phyloP scores from a whole-genome alignment of 2,888 invertebrate species.

The Anodontia alba region DNA sequence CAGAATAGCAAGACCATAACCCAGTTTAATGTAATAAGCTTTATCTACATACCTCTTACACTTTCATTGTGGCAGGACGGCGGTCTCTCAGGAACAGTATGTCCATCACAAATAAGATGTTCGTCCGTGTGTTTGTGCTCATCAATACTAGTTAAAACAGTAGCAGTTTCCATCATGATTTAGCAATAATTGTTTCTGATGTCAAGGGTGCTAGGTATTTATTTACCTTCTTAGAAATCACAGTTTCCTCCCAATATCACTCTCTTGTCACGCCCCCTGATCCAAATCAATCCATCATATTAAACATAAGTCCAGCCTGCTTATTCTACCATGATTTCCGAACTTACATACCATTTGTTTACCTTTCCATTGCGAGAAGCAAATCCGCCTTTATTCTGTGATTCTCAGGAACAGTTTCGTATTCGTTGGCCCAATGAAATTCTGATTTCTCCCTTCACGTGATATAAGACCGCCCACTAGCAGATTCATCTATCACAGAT shows the following conservation, averaged over 20 bases:
- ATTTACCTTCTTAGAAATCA: slow-evolving; percentile 15
- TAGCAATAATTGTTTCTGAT: background rate
- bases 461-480: slow-evolving; percentile 14
- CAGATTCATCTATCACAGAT: slow-evolving; percentile 15
- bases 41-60: background rate
- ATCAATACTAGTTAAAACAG: background rate
- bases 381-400: slow-evolving; percentile 4
- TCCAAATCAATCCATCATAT: slow-evolving; percentile 17
- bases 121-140: background rate
- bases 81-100: background rate
- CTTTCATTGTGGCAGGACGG: background rate
- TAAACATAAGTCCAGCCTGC: slow-evolving; percentile 18
- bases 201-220: background rate
- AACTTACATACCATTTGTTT: slow-evolving; percentile 19
- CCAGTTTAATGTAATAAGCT: too few species aligned
- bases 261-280: slow-evolving; percentile 7
- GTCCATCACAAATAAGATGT: slow-evolving; percentile 5
- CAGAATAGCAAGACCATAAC: too few species aligned
- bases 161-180: background rate
- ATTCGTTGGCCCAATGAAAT: background rate
- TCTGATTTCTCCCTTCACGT: slow-evolving; percentile 5
- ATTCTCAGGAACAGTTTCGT: slow-evolving; percentile 4
- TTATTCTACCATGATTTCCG: slow-evolving; percentile 11
- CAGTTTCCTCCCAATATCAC: background rate
- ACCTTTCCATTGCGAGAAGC: background rate